Evolutionary conservation across 2,113 vertebrate genomes (phyloP).

Genomic region (Pitta sordida): DNA sequence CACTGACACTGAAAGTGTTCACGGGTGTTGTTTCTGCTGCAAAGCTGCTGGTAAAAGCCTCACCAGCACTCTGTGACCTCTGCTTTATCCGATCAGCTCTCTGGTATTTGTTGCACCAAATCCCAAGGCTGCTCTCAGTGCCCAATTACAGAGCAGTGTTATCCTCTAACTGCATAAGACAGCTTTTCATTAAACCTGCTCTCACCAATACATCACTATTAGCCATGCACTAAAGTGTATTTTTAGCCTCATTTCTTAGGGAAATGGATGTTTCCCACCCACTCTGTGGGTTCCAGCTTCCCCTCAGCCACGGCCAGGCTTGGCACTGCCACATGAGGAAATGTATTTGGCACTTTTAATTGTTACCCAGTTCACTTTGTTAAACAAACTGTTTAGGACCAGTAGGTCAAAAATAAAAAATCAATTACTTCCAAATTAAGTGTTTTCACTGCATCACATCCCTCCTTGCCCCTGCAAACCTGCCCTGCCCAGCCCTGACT

Average conservation of each 20-base stretch:
- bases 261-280: background rate
- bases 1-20: background rate
- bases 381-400: background rate
- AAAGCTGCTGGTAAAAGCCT: background rate
- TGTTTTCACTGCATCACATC: background rate
- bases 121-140: background rate
- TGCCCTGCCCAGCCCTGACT: background rate
- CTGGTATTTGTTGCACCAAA: background rate
- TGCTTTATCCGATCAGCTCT: background rate
- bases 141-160: background rate
- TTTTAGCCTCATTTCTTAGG: constrained; percentile 35
- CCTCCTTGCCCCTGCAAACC: background rate
- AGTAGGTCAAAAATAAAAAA: background rate
- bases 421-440: background rate
- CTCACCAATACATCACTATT: background rate
- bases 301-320: rapidly evolving
- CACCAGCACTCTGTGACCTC: background rate
- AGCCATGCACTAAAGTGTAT: background rate
- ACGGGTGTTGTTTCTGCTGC: background rate
- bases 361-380: background rate
- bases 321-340: background rate
- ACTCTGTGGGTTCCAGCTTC: background rate
- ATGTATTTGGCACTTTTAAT: background rate
- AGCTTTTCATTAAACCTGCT: constrained; percentile 6
- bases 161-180: background rate